phyloP scores from a whole-genome alignment of 2,888 invertebrate genomes.

The Tridacna crocea region DNA sequence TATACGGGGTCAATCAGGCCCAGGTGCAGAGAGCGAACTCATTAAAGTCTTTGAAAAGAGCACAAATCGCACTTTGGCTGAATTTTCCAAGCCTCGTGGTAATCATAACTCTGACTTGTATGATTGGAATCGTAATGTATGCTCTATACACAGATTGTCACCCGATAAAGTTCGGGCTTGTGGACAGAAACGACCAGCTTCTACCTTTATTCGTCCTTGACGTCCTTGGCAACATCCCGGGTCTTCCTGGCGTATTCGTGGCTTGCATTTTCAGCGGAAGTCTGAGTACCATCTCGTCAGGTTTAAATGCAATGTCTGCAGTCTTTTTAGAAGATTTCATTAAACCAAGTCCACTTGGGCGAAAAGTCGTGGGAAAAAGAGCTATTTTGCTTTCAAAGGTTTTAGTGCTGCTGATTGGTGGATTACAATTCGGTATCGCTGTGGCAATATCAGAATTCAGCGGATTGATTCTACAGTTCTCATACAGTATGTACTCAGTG shows the following conservation, averaged over 20 bases:
- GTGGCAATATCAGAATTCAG: conserved; percentile 46
- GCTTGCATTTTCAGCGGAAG: conserved; percentile 97
- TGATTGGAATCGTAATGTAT: conserved; percentile 56
- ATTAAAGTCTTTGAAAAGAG: conserved; percentile 91
- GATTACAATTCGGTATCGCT: conserved; percentile 51
- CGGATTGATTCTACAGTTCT: conserved; percentile 75
- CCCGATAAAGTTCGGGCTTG: conserved; percentile 41
- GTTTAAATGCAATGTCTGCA: conserved; percentile 57
- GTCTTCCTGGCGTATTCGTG: conserved; percentile 95
- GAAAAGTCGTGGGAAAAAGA: conserved; percentile 33
- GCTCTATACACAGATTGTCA: conserved; percentile 55
- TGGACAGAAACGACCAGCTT: conserved; percentile 86
- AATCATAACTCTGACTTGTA: conserved; percentile 36
- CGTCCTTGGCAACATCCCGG: conserved; percentile 89
- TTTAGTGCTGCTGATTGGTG: conserved; percentile 46
- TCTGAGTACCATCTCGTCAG: conserved; percentile 86
- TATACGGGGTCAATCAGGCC: conserved; percentile 97
- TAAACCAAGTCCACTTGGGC: conserved; percentile 38
- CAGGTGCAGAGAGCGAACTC: conserved; percentile 97
- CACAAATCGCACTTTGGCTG: conserved; percentile 79
- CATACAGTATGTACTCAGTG: conserved; percentile 76
- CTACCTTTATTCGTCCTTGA: conserved; percentile 95
- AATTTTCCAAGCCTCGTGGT: conserved; percentile 45
- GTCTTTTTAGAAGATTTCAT: conserved; percentile 56
- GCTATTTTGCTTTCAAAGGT: conserved; percentile 43